Percentiles rank a stretch among this genome's conserved stretches.
Conservation (phyloP, 2,888 invertebrate genomes). For the Folsomia manolachei region DNA sequence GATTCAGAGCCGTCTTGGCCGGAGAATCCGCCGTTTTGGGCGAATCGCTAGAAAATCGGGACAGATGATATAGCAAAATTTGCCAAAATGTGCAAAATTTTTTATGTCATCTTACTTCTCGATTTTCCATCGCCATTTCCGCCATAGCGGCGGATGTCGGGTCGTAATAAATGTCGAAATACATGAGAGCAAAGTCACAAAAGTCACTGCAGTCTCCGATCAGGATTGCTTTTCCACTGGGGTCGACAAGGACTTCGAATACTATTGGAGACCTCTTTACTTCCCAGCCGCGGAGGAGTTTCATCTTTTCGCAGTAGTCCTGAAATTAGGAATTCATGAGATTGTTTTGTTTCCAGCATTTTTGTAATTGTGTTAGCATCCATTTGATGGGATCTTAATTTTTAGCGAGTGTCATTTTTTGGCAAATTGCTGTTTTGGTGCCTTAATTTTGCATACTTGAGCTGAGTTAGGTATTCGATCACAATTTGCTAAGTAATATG, state of each 20-base stretch:
- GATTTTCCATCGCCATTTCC: slow-evolving; percentile 34
- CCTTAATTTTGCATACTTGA: not conserved
- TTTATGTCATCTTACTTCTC: slow-evolving; percentile 25
- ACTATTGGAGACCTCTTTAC: slow-evolving; percentile 43
- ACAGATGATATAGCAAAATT: not conserved
- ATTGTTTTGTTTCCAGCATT: not conserved
- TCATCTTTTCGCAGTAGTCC: slow-evolving; percentile 29
- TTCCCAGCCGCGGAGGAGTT: slow-evolving; percentile 38
- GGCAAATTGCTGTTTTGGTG: slow-evolving; percentile 33
- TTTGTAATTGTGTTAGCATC: not conserved
- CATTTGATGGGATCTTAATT: too few species aligned
- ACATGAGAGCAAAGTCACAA: slow-evolving; percentile 43
- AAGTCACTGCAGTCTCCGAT: slow-evolving; percentile 49
- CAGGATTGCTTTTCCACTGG: slow-evolving; percentile 39
- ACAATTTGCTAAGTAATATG: too few species aligned
- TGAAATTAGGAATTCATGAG: not conserved
- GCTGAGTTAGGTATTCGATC: not conserved
- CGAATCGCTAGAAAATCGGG: slow-evolving; percentile 13
- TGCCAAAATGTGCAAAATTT: not conserved
- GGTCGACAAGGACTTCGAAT: slow-evolving; percentile 43
- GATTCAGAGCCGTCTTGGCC: slow-evolving; percentile 29
- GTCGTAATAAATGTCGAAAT: slow-evolving; percentile 39
- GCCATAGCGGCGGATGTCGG: slow-evolving; percentile 26
- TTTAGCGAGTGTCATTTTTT: slow-evolving; percentile 9
- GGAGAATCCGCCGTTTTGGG: slow-evolving; percentile 22